These are phyloP conservation scores for Chlorodrepanis virens DNA, from an alignment of 2,113 vertebrate genomes.

Conservation along the genomic window DNA sequence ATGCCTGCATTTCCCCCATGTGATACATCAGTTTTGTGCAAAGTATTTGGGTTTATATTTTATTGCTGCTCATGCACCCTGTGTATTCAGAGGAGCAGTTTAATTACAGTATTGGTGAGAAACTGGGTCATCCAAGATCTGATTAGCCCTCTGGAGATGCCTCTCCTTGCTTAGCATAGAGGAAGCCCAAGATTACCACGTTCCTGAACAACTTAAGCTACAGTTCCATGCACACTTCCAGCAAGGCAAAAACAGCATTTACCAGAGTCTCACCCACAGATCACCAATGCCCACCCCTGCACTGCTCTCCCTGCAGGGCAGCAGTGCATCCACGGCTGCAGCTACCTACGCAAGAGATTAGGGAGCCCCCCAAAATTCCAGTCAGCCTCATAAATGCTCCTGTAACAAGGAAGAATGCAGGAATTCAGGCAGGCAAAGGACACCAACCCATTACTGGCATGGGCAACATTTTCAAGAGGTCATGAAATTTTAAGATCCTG, in stretches of 20 bases:
- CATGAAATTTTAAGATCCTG: neutral
- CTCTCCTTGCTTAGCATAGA: neutral
- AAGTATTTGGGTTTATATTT: neutral
- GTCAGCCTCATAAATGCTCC: neutral
- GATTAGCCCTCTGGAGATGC: conserved; percentile 17
- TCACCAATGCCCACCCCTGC: neutral
- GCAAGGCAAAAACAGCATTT: neutral
- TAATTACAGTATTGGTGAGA: conserved; percentile 1
- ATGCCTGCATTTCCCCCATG: neutral
- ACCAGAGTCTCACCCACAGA: neutral
- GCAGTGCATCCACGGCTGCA: neutral
- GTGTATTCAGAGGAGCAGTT: neutral
- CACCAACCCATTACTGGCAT: fast-evolving
- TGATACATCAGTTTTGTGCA: neutral
- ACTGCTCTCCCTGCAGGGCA: neutral
- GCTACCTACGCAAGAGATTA: too few species aligned
- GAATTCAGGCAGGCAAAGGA: neutral
- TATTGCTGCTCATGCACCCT: neutral
- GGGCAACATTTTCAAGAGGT: neutral
- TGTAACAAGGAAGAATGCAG: neutral
- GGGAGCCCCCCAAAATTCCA: neutral
- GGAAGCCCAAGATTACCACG: neutral
- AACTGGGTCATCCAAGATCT: conserved; percentile 39
- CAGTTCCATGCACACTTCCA: neutral
- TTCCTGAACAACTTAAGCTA: neutral